Evolutionary conservation across 2,113 vertebrate genomes (phyloP), one percentile per base, ranked within the genome.

Genomic region (Passer montanus): DNA sequence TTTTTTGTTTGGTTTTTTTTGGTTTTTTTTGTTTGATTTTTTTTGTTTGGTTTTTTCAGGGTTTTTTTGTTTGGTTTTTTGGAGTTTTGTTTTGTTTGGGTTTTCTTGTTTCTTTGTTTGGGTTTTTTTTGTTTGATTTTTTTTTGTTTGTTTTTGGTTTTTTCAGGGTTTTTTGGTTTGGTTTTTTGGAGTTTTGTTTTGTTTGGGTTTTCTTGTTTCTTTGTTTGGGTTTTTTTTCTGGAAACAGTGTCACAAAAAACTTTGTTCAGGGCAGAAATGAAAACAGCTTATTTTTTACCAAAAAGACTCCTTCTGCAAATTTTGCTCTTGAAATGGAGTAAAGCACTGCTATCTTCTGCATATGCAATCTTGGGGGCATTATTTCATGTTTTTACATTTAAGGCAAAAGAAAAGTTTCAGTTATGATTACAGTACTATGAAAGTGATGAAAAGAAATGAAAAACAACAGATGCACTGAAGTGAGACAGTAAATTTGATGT

Each of bases 361-460:
- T 86, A 62, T 39, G 50, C 30, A 35, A 12, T 82, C 37, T 86
- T 86, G n/a, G 15, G 59, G 12, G 30, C 59, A 70, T 73, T 89
- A 47, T 81, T 93, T 76, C 50, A 30, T 30, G 2, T 77, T 79
- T 79, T 93, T 56, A 69, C 11, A 37, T 35, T 11, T 14, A 73
- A 75, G 23, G 69, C 70, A 67, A 43, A 83, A 33, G 43, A 15
- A 84, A 81, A 69, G 41, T 59, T 92, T 82, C 49, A 46, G 69
- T 93, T 93, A 80, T 79, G 17, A 80, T 59, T 92, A 81, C 50
- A 37, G 52, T 59, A 92, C 27, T 73, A 84, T 87, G 79, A 23
- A 30, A 89, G 37, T 82, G 87, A 79, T 83, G 35, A 91, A 94
- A 94, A 94, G 69, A 87, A 97, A 59, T 84, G 30, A 78, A 92